Evolutionary conservation across 2,797 vertebrate species (phyloP), one percentile per base, ranked within the genome.

Genomic region (Sternotherus odoratus): DNA sequence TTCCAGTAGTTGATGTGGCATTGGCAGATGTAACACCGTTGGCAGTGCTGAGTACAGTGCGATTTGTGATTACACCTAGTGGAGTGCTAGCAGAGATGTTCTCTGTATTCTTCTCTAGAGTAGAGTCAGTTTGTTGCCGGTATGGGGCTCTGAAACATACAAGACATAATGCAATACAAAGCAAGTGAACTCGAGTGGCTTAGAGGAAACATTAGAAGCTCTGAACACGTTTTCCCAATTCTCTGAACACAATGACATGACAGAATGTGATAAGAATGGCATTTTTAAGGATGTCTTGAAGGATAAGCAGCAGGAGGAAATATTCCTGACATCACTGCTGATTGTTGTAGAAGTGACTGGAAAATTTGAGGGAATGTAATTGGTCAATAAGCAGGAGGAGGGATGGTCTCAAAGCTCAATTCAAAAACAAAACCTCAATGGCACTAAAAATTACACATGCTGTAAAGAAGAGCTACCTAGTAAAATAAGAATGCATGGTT

Each of bases 21-120:
- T 93, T 72, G 19, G 97, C 91, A 79, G 85, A 88, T 28, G 75
- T 90, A 46, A 96, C 81, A 91, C 98, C 97, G 5, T 96, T 97
- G 96, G 98, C 95, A 94, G 97, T 93, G 95, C 95, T 72, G 5
- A 97, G 96, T 17, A 92, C 54, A 83, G 98, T 95, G 24, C 93
- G 96, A 79, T 98, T 98, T 93, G 98, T 98, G 97, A 98, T 98
- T 93, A 97, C 98, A 92, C 98, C 96, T 93, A 98, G 96, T 0
- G 98, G 98, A 82, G 95, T 97, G 95, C 96, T 97, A 89, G 91
- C 88, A 83, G 96, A 96, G 91, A 96, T 86, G 89, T 69, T 86
- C 82, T 98, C 98, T 92, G 96, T 63, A 88, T 72, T 94, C 93
- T 95, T 98, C 96, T 98, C 98, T 93, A 96, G 92, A 84, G 96